phyloP scores from a whole-genome alignment of 2,113 vertebrate species.

The Campylorhamphus procurvoides region DNA sequence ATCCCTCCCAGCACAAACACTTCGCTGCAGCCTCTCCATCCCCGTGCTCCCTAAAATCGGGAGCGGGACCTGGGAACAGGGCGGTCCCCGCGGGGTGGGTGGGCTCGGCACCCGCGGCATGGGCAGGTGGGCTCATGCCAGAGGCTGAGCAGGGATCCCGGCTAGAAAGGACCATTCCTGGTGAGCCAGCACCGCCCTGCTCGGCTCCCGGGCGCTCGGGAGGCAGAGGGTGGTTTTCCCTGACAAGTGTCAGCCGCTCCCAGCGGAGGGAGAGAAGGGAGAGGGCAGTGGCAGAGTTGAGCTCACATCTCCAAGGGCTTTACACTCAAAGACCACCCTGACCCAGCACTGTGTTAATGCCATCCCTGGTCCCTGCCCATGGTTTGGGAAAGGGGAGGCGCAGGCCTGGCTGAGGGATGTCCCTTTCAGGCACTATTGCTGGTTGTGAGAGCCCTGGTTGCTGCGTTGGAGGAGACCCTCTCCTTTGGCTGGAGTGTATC shows the following conservation, averaged over 20 bases:
- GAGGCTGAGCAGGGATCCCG: not conserved
- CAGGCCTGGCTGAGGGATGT: not conserved
- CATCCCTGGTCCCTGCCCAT: not conserved
- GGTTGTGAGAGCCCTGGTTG: not conserved
- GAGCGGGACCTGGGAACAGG: not conserved
- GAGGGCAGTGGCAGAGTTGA: not conserved
- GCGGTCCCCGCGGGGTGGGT: not conserved
- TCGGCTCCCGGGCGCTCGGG: fast-evolving
- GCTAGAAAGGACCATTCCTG: not conserved
- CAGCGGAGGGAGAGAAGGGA: not conserved
- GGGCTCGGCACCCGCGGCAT: not conserved
- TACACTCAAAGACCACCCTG: not conserved
- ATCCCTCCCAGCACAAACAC: not conserved
- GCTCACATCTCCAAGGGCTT: fast-evolving
- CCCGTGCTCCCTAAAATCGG: not conserved
- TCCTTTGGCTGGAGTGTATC: fast-evolving
- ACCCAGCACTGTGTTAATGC: not conserved
- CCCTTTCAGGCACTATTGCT: fast-evolving
- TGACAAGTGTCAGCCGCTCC: not conserved
- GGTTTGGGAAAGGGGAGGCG: not conserved
- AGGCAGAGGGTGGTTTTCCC: not conserved
- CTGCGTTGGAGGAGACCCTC: not conserved
- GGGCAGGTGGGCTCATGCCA: not conserved
- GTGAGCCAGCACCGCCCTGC: not conserved
- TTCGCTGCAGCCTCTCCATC: not conserved